Conservation (phyloP, 2,888 invertebrate species). For the Nysson spinosus region DNA sequence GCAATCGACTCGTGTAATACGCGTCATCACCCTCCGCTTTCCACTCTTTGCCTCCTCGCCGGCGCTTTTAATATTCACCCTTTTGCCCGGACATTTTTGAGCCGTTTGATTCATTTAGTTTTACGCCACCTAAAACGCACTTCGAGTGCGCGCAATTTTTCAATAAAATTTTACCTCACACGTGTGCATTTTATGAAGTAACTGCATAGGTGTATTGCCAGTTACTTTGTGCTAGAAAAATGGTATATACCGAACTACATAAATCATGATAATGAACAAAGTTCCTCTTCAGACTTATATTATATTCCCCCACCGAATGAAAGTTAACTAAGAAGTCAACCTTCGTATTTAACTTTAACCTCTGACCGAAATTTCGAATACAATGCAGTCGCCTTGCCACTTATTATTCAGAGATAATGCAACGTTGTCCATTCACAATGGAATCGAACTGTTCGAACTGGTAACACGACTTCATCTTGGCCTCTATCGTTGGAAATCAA, state of each 20-base stretch:
- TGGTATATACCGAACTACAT: no score
- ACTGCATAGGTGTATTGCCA: no score
- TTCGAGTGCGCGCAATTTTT: neutral
- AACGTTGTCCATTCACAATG: constrained; percentile 40
- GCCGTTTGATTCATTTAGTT: constrained; percentile 42
- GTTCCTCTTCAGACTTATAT: no score
- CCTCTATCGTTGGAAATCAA: constrained; percentile 19
- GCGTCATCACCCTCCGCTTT: constrained; percentile 66
- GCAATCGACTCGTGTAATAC: constrained; percentile 70
- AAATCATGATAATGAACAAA: no score
- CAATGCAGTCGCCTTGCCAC: constrained; percentile 41
- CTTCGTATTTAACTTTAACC: constrained; percentile 43
- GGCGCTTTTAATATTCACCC: constrained; percentile 55
- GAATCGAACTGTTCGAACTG: constrained; percentile 38
- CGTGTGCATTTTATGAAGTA: no score
- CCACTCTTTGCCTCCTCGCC: constrained; percentile 49
- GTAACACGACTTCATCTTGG: constrained; percentile 38
- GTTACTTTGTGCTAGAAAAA: no score
- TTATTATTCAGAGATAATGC: constrained; percentile 43
- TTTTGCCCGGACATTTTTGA: constrained; percentile 38
- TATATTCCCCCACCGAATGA: constrained; percentile 31
- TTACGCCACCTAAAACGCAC: neutral
- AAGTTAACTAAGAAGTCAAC: constrained; percentile 24
- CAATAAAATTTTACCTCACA: neutral
- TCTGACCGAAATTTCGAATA: constrained; percentile 41